These are phyloP conservation scores for Platichthys flesus DNA, from an alignment of 2,113 vertebrate species.

Conservation along the genomic window DNA sequence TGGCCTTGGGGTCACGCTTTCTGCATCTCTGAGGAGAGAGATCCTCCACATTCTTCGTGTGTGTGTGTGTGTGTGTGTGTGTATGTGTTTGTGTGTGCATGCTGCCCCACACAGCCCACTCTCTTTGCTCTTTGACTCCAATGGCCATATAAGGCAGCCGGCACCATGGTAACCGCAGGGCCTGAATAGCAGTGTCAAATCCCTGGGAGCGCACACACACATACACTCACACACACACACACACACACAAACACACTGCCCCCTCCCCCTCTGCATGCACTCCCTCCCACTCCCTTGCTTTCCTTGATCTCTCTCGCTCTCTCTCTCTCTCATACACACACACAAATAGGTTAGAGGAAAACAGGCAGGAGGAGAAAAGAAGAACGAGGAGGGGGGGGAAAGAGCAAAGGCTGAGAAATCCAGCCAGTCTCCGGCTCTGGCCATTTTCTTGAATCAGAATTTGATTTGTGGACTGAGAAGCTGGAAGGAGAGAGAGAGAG, in stretches of 20 bases:
- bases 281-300: slow-evolving; percentile 46
- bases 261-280: slow-evolving; percentile 74
- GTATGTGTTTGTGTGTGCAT: slow-evolving; percentile 41
- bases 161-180: slow-evolving; percentile 84
- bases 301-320: slow-evolving; percentile 55
- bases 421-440: slow-evolving; percentile 38
- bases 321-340: slow-evolving; percentile 18
- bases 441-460: slow-evolving; percentile 58
- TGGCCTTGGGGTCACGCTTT: slow-evolving; percentile 74
- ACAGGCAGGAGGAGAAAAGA: slow-evolving; percentile 57
- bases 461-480: slow-evolving; percentile 59
- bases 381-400: slow-evolving; percentile 27
- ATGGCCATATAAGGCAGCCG: slow-evolving; percentile 83
- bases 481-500: slow-evolving; percentile 6
- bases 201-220: slow-evolving; percentile 70
- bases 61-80: slow-evolving; percentile 50
- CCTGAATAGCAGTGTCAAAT: slow-evolving; percentile 88
- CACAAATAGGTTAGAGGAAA: slow-evolving; percentile 52
- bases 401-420: slow-evolving; percentile 39
- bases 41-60: slow-evolving; percentile 79
- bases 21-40: slow-evolving; percentile 68
- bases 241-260: slow-evolving; percentile 44
- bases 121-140: slow-evolving; percentile 85
- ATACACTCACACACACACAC: slow-evolving; percentile 50
- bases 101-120: slow-evolving; percentile 75